Evolutionary conservation across 2,797 vertebrate species (phyloP).

Genomic region (Naso thynnoides): DNA sequence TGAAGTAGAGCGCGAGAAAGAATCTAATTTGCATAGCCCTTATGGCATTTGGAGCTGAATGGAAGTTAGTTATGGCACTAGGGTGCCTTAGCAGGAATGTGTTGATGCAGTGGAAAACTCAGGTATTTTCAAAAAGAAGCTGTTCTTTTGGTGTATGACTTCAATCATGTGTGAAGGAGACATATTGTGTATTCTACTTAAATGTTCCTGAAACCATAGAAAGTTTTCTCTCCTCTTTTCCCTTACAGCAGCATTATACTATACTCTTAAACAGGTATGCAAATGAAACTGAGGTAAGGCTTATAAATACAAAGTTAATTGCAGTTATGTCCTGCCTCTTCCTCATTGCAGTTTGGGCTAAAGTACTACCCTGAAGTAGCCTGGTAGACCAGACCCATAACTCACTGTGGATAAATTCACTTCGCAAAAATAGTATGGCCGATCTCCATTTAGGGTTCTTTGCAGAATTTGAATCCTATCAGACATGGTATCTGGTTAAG

Average conservation of each 20-base stretch:
- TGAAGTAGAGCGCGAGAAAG: conserved; percentile 47
- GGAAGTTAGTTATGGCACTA: background rate
- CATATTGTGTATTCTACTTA: background rate
- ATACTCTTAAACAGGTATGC: background rate
- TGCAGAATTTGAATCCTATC: too few species aligned
- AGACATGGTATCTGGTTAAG: too few species aligned
- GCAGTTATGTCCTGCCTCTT: conserved; percentile 5
- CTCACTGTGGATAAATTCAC: too few species aligned
- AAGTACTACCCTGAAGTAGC: conserved; percentile 6
- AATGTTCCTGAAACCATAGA: background rate
- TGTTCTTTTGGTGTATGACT: background rate
- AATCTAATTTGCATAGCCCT: conserved; percentile 55
- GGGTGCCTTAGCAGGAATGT: background rate
- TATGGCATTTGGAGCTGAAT: conserved; percentile 27
- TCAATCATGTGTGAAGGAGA: background rate
- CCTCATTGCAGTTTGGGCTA: background rate
- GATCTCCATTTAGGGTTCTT: too few species aligned
- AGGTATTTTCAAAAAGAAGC: background rate
- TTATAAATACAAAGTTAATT: conserved; percentile 22
- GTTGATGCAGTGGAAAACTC: background rate
- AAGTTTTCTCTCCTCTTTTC: background rate
- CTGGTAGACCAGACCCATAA: too few species aligned
- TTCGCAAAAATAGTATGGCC: too few species aligned
- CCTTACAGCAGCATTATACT: background rate
- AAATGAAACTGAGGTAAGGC: background rate